phyloP scores from a whole-genome alignment of 2,888 invertebrate species.

The Margaritifera margaritifera region DNA sequence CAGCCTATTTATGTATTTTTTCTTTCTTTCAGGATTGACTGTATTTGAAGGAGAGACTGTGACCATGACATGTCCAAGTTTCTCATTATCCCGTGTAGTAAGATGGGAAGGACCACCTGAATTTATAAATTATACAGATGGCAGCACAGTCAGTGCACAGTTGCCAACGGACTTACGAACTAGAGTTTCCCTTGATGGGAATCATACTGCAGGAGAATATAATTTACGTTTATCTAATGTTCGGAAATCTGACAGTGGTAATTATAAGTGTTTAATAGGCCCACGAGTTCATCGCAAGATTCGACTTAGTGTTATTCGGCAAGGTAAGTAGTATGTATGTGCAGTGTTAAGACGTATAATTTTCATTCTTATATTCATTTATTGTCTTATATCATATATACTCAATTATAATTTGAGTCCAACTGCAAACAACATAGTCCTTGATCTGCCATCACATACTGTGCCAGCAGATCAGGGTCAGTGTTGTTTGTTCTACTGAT shows the following conservation, averaged over 20 bases:
- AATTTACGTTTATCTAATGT: constrained; percentile 26
- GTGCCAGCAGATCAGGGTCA: too few relatives aligned
- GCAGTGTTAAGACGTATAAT: too few relatives aligned
- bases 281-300: constrained; percentile 25
- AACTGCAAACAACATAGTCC: too few relatives aligned
- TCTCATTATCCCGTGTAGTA: constrained; percentile 23
- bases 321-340: constrained; percentile 18
- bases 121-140: constrained; percentile 21
- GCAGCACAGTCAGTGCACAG: constrained; percentile 26
- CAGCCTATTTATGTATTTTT: background rate
- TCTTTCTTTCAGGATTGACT: constrained; percentile 31
- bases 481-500: too few relatives aligned
- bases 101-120: constrained; percentile 34
- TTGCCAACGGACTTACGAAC: constrained; percentile 32
- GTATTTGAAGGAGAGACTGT: constrained; percentile 36
- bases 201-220: constrained; percentile 37
- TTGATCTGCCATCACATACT: too few relatives aligned
- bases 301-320: constrained; percentile 27
- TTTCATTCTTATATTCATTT: too few relatives aligned
- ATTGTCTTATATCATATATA: too few relatives aligned
- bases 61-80: constrained; percentile 36
- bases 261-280: constrained; percentile 33
- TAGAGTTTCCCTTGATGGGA: constrained; percentile 31
- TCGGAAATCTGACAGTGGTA: constrained; percentile 33
- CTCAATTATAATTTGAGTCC: too few relatives aligned